A percentile compares a stretch with the other conserved stretches of the same genome.
Evolutionary conservation across 2,888 invertebrate species (phyloP).

Genomic region (Andrena hattorfiana): DNA sequence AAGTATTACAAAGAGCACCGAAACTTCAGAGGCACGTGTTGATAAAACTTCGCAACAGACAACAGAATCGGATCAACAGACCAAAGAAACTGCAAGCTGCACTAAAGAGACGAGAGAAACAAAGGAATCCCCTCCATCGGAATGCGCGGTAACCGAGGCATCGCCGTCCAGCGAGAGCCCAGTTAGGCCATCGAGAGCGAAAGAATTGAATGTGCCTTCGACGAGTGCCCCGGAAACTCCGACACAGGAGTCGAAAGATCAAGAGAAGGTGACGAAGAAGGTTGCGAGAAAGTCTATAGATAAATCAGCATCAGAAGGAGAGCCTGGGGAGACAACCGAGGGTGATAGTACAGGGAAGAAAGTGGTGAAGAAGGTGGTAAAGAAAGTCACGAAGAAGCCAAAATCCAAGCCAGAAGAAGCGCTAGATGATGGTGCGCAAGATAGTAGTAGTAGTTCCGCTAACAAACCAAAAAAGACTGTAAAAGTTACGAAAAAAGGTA

Average conservation of each 20-base stretch:
- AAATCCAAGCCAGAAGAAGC: slow-evolving; percentile 69
- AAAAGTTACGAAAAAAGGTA: slow-evolving; percentile 86
- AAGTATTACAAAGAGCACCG: slow-evolving; percentile 5
- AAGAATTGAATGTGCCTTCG: slow-evolving; percentile 76
- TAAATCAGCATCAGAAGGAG: slow-evolving; percentile 56
- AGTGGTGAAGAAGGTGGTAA: slow-evolving; percentile 86
- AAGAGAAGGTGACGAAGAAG: slow-evolving; percentile 62
- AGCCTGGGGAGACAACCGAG: slow-evolving; percentile 72
- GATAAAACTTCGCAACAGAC: background rate
- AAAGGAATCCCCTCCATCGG: background rate
- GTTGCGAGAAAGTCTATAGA: slow-evolving; percentile 64
- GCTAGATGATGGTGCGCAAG: slow-evolving; percentile 72
- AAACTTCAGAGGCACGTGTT: background rate
- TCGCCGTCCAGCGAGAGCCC: slow-evolving; percentile 43
- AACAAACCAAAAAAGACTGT: slow-evolving; percentile 84
- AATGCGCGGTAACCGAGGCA: slow-evolving; percentile 17
- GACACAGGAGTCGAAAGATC: slow-evolving; percentile 44
- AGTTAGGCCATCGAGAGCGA: slow-evolving; percentile 74
- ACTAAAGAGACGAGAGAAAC: slow-evolving; percentile 6
- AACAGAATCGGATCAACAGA: slow-evolving; percentile 17
- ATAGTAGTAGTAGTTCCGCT: slow-evolving; percentile 63
- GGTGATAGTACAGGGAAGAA: slow-evolving; percentile 75
- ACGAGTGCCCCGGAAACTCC: slow-evolving; percentile 74
- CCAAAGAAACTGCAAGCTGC: slow-evolving; percentile 9
- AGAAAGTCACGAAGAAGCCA: slow-evolving; percentile 83